These are phyloP conservation scores for Xenopus laevis DNA, from an alignment of 2,113 vertebrate genomes.

Conservation along the genomic window DNA sequence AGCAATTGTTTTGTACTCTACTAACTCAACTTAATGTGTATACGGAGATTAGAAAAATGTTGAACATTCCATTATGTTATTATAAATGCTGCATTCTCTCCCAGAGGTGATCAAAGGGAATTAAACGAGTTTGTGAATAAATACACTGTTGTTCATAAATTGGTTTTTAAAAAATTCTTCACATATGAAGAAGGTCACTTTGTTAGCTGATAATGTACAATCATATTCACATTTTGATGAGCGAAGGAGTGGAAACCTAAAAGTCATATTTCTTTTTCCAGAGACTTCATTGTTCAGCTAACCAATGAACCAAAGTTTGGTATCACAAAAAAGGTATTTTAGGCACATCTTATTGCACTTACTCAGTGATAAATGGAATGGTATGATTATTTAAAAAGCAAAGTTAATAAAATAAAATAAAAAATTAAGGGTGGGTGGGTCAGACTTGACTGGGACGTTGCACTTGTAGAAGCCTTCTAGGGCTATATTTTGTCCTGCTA, in stretches of 20 bases:
- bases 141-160: background rate
- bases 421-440: no score
- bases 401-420: no score
- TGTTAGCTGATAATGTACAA: background rate
- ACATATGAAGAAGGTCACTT: background rate
- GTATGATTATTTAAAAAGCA: no score
- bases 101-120: background rate
- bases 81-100: background rate
- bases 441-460: no score
- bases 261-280: background rate
- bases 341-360: background rate
- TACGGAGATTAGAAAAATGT: background rate
- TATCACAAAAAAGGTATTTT: background rate
- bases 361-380: no score
- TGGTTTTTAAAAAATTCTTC: background rate
- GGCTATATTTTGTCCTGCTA: no score
- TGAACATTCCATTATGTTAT: conserved; percentile 1
- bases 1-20: background rate
- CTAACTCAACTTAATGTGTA: background rate
- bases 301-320: background rate
- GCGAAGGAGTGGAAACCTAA: background rate
- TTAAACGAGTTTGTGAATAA: background rate
- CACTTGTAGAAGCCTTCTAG: no score
- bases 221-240: background rate
- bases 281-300: background rate